Evolutionary conservation across 92 coral and sea anemone species (phyloP).

Genomic region (Zoanthus sansibaricus): DNA sequence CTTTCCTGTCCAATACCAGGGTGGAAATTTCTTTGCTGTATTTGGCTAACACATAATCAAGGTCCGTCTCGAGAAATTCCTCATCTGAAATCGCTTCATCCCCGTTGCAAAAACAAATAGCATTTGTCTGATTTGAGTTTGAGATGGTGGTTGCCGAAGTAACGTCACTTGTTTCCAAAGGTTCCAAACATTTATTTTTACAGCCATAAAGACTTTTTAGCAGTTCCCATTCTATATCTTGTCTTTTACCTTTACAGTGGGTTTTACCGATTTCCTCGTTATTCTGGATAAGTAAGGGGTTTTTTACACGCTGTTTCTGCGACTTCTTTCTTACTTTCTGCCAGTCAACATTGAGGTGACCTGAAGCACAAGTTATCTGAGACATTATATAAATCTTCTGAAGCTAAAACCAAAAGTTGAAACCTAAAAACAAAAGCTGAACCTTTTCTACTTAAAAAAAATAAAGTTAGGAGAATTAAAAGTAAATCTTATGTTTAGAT

Average conservation of each 20-base stretch:
- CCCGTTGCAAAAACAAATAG: not conserved
- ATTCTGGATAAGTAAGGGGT: not conserved
- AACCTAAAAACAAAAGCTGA: not conserved
- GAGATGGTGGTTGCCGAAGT: not conserved
- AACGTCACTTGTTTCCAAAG: not conserved
- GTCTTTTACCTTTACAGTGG: not conserved
- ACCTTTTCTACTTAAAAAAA: not conserved
- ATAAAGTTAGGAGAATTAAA: not conserved
- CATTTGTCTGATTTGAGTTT: not conserved
- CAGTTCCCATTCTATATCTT: conserved; percentile 13
- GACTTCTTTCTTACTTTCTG: conserved; percentile 18
- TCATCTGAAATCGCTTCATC: conserved; percentile 7
- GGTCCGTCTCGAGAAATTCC: conserved; percentile 25
- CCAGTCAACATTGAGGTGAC: not conserved
- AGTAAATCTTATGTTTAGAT: not conserved
- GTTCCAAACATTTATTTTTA: not conserved
- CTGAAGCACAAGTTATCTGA: not conserved
- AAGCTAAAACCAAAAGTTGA: too few species aligned
- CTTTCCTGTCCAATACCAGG: not conserved
- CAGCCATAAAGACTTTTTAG: conserved; percentile 4
- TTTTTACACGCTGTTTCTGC: not conserved
- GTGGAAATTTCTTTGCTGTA: conserved; percentile 12
- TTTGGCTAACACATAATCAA: conserved; percentile 23
- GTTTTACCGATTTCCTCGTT: not conserved
- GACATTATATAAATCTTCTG: not conserved